Evolutionary conservation across 2,888 invertebrate species (phyloP).

Genomic region (Hypselothyrea guttata): DNA sequence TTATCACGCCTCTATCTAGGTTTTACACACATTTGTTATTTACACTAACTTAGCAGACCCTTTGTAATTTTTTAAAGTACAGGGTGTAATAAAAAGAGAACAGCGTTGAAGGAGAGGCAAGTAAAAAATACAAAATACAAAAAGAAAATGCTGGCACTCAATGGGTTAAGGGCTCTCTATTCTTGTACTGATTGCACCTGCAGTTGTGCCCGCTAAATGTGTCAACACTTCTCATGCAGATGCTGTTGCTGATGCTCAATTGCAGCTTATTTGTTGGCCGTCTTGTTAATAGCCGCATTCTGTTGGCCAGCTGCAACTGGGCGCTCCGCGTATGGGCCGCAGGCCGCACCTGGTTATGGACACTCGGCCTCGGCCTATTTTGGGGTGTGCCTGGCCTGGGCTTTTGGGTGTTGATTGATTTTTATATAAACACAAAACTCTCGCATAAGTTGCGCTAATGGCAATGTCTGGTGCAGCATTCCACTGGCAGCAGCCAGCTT

Average conservation of each 20-base stretch:
- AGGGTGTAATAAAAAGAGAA: too few relatives aligned
- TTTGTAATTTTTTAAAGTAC: too few relatives aligned
- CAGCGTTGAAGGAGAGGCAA: too few relatives aligned
- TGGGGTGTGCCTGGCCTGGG: conserved; percentile 52
- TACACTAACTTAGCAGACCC: too few relatives aligned
- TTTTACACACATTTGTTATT: too few relatives aligned
- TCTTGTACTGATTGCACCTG: conserved; percentile 30
- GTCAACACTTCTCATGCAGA: background rate
- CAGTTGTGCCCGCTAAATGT: background rate
- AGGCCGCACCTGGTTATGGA: conserved; percentile 8
- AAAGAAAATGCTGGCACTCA: conserved; percentile 28
- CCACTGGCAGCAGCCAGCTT: conserved; percentile 32
- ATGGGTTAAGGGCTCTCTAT: conserved; percentile 6
- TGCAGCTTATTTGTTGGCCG: conserved; percentile 24
- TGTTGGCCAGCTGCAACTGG: conserved; percentile 32
- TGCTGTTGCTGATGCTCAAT: background rate
- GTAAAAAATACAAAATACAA: conserved; percentile 1
- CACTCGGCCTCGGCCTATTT: conserved; percentile 36
- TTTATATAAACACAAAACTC: conserved; percentile 67
- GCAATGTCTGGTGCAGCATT: conserved; percentile 74
- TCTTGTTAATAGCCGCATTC: conserved; percentile 57
- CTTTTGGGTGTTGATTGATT: conserved; percentile 78
- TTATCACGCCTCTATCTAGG: too few relatives aligned
- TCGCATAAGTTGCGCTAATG: conserved; percentile 58
- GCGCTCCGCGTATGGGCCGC: conserved; percentile 13